A percentile compares a stretch with the other conserved stretches of the same genome.
phyloP scores from a whole-genome alignment of 1,140 invertebrate species.

The Varroa destructor region DNA sequence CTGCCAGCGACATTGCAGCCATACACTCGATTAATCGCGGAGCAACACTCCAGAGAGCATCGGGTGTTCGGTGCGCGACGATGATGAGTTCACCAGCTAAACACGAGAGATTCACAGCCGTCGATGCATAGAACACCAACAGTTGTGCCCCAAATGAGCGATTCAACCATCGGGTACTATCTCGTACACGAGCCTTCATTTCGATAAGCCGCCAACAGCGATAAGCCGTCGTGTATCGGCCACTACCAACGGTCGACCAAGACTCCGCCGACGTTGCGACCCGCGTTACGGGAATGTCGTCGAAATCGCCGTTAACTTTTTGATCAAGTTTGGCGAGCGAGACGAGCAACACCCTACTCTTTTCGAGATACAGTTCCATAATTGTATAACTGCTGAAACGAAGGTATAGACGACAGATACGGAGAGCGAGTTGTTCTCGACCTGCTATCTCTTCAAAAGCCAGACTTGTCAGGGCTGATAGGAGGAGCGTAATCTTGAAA shows the following conservation, averaged over 20 bases:
- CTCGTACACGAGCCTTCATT: neutral
- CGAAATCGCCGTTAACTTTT: too few species aligned
- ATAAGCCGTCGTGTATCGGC: too few species aligned
- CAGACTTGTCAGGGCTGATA: too few species aligned
- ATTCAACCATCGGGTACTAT: constrained; percentile 8
- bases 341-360: too few species aligned
- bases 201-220: neutral
- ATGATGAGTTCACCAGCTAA: constrained; percentile 15
- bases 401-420: constrained; percentile 4
- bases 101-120: constrained; percentile 3
- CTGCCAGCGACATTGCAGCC: neutral
- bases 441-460: too few species aligned
- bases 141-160: neutral
- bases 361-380: too few species aligned
- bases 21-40: constrained; percentile 16
- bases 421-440: neutral
- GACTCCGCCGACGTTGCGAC: too few species aligned
- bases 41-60: neutral
- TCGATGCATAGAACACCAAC: constrained; percentile 11
- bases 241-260: too few species aligned
- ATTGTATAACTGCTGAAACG: constrained; percentile 12
- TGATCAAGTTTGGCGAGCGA: too few species aligned
- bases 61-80: neutral
- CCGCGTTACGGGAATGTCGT: too few species aligned
- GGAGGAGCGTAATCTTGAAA: too few species aligned